Evolutionary conservation across 2,113 vertebrate genomes (phyloP).

Genomic region (Microtus richardsoni): DNA sequence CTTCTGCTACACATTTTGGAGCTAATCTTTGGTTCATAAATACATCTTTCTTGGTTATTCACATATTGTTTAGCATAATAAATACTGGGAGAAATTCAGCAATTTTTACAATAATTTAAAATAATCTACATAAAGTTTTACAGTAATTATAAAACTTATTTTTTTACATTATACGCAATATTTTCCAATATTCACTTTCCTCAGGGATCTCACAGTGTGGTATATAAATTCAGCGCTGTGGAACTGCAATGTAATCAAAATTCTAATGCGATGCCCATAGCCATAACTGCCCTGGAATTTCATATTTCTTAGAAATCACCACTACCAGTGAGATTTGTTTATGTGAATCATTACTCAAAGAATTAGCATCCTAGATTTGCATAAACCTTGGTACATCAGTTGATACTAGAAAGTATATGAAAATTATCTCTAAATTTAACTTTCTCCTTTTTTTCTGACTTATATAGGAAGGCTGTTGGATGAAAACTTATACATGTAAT

Average conservation of each 20-base stretch:
- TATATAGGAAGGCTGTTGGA: neutral
- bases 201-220: neutral
- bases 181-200: neutral
- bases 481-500: neutral
- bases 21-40: neutral
- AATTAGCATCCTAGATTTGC: neutral
- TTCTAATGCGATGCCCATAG: neutral
- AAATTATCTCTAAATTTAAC: neutral
- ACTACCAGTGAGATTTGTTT: neutral
- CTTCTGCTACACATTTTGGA: neutral
- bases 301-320: neutral
- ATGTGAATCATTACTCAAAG: neutral
- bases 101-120: neutral
- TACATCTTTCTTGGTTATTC: neutral
- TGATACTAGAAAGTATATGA: neutral
- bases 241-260: neutral
- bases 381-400: neutral
- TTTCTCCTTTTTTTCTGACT: neutral
- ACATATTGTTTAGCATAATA: neutral
- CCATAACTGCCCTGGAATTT: neutral
- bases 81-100: neutral
- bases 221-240: neutral
- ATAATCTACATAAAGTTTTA: neutral
- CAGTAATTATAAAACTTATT: neutral
- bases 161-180: neutral